These are phyloP conservation scores for Pollenia griseotomentosa DNA, from an alignment of 2,888 invertebrate genomes.

Conservation along the genomic window DNA sequence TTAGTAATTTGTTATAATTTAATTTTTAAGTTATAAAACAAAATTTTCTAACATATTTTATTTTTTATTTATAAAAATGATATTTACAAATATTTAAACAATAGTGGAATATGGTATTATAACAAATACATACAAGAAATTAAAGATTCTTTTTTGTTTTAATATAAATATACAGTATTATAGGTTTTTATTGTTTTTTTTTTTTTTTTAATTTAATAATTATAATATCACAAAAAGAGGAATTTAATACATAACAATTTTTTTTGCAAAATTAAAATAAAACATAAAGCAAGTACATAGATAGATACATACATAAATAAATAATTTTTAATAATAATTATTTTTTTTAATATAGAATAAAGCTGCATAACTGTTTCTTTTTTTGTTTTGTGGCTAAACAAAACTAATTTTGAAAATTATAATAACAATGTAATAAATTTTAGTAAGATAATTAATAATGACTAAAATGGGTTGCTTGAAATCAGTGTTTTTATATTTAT, in stretches of 20 bases:
- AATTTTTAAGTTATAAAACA: neutral
- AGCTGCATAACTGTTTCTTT: conserved; percentile 61
- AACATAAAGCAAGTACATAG: conserved; percentile 15
- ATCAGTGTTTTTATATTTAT: conserved; percentile 44
- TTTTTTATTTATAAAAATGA: conserved; percentile 24
- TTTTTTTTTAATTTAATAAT: conserved; percentile 68
- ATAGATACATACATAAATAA: conserved; percentile 35
- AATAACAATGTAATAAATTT: conserved; percentile 32
- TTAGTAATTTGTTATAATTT: neutral
- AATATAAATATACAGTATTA: conserved; percentile 40
- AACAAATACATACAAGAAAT: conserved; percentile 53
- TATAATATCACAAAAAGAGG: conserved; percentile 74
- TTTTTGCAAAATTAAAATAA: conserved; percentile 46
- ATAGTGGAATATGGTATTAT: conserved; percentile 47
- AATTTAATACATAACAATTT: conserved; percentile 68
- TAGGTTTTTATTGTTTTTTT: conserved; percentile 32
- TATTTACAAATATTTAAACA: conserved; percentile 57
- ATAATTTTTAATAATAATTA: conserved; percentile 43
- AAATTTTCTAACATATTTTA: conserved; percentile 37
- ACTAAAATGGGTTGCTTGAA: conserved; percentile 57
- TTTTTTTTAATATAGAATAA: conserved; percentile 40
- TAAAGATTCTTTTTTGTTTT: conserved; percentile 35
- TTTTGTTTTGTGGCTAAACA: conserved; percentile 1
- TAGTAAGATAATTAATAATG: conserved; percentile 60
- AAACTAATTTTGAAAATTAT: conserved; percentile 28